Conservation (phyloP, 1,140 invertebrate genomes). For the Armadillidium nasatum region DNA sequence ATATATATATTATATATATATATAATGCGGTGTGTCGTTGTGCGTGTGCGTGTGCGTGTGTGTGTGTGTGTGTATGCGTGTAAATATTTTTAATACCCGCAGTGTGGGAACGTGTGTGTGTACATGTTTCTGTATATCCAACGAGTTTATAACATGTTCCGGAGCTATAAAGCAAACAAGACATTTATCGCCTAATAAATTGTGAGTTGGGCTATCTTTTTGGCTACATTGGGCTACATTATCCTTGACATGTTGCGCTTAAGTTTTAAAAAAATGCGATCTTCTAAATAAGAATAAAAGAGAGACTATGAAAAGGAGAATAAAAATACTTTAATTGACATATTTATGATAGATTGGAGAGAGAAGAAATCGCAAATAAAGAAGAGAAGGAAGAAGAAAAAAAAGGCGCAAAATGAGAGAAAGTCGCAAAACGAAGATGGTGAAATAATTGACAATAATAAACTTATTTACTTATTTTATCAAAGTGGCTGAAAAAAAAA, state of each 20-base stretch:
- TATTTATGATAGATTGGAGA: not conserved
- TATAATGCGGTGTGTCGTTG: too few species aligned
- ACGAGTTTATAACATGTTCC: not conserved
- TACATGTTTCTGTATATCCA: not conserved
- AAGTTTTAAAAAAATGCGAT: not conserved
- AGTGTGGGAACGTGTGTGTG: too few species aligned
- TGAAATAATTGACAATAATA: too few species aligned
- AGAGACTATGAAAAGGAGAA: not conserved
- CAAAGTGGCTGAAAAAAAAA: not conserved
- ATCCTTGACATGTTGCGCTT: not conserved
- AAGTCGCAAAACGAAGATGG: too few species aligned
- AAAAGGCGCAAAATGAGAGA: too few species aligned
- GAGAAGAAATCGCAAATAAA: too few species aligned
- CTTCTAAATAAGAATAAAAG: not conserved
- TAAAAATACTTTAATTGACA: not conserved
- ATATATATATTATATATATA: too few species aligned
- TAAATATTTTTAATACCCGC: too few species aligned
- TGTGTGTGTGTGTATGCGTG: too few species aligned
- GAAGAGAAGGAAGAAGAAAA: too few species aligned
- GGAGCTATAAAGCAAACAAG: constrained; percentile 5
- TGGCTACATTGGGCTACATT: not conserved
- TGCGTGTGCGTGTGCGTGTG: too few species aligned
- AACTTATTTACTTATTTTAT: not conserved
- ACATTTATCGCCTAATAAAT: constrained; percentile 8
- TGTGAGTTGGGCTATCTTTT: constrained; percentile 2